Evolutionary conservation across 2,113 vertebrate genomes (phyloP), one percentile per base, ranked within the genome.

Genomic region (Cephalopterus ornatus): DNA sequence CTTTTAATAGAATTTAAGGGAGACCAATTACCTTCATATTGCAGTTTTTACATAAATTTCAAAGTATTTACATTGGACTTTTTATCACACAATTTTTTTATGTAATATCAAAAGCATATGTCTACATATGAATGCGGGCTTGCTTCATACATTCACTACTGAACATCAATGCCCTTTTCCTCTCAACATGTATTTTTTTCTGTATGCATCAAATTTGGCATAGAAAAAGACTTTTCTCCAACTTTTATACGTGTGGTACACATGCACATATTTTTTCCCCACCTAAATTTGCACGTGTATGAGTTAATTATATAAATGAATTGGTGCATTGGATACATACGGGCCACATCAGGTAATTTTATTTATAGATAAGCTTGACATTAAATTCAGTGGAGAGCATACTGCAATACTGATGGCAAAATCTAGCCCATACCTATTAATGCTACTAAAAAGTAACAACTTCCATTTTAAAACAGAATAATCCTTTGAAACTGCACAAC

Each of bases 31-130:
- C 93, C 94, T 97, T 98, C 96, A 78, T 95, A 96, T 89, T 96
- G 97, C 98, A 97, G 97, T 97, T 98, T 98, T 97, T 97, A 96
- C 96, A 92, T 96, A 88, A 93, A 96, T 95, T 96, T 98, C 68
- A 75, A 83, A 98, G 82, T 93, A 98, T 94, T 97, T 89, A 56
- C 94, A 89, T 80, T 97, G 94, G 85, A 97, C 93, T 97, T 97
- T 89, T 86, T 97, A 96, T 94, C 92, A 62, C 95, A 95, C 66
- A 72, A 86, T 96, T 97, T 97, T 96, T 94, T 97, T 53, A 83
- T 81, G 73, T 97, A 91, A 73, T 97, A 92, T 97, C 93, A 77
- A 92, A 96, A 97, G 44, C 90, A 78, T 75, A 35, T 80, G 68
- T 97, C 95, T 97, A 42, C 93, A 77, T 96, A 52, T 72, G 79